Conservation (phyloP, 2,113 vertebrate species). For the Platycercus adscitus region DNA sequence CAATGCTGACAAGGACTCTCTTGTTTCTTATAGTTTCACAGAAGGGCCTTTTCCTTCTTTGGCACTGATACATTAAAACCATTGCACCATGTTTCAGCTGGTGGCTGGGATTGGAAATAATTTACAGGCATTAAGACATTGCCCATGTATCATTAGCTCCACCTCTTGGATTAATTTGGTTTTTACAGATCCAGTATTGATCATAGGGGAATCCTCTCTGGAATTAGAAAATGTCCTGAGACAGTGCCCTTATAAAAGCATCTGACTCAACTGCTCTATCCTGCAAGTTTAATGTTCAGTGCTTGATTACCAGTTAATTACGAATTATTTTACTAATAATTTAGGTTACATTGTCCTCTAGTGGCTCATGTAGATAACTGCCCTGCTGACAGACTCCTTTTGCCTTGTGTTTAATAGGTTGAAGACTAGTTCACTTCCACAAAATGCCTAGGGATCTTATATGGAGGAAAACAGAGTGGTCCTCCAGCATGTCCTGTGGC, state of each 20-base stretch:
- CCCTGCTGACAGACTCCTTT: background rate
- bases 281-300: background rate
- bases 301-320: background rate
- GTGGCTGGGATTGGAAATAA: background rate
- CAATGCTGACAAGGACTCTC: conserved; percentile 20
- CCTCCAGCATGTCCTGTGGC: background rate
- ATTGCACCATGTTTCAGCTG: background rate
- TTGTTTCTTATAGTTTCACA: conserved; percentile 43
- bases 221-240: background rate
- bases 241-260: background rate
- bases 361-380: background rate
- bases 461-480: background rate
- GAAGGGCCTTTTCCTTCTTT: background rate
- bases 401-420: background rate
- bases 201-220: background rate
- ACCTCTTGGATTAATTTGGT: background rate
- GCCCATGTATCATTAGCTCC: background rate
- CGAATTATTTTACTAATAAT: background rate
- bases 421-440: background rate
- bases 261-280: background rate
- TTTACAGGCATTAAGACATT: background rate
- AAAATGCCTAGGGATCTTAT: background rate
- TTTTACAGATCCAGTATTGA: background rate
- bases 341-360: conserved; percentile 41
- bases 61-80: background rate